Conservation (phyloP, 2,797 vertebrate species). For the Cetoscarus ocellatus region DNA sequence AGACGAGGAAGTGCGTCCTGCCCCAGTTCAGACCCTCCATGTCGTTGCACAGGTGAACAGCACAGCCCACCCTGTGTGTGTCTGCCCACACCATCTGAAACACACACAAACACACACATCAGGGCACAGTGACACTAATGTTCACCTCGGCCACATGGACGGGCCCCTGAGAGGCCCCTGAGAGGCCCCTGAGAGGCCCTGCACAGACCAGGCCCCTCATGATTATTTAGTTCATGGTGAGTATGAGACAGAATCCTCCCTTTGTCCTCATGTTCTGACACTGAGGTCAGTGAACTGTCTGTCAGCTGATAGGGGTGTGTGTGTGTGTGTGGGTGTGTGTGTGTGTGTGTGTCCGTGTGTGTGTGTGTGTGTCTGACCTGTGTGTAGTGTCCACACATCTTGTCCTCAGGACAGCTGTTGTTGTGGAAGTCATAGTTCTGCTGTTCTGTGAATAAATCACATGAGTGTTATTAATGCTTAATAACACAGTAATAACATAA, state of each 20-base stretch:
- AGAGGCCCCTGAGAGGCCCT: too few species aligned
- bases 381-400: slow-evolving; percentile 85
- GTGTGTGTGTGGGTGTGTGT: too few species aligned
- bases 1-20: slow-evolving; percentile 72
- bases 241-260: too few species aligned
- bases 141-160: too few species aligned
- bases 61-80: slow-evolving; percentile 78
- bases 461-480: background rate
- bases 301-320: too few species aligned
- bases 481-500: too few species aligned
- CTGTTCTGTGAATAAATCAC: slow-evolving; percentile 35
- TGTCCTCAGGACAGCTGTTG: slow-evolving; percentile 75
- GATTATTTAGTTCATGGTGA: too few species aligned
- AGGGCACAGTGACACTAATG: slow-evolving; percentile 30
- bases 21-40: slow-evolving; percentile 62
- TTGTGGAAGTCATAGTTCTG: slow-evolving; percentile 67
- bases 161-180: too few species aligned
- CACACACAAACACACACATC: slow-evolving; percentile 53
- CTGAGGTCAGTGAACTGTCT: too few species aligned
- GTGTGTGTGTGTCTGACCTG: slow-evolving; percentile 70
- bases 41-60: slow-evolving; percentile 68
- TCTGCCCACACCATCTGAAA: slow-evolving; percentile 84
- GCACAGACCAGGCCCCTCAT: too few species aligned
- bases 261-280: too few species aligned
- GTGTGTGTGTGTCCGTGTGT: background rate